A percentile compares a stretch with the other conserved stretches of the same genome.
These are phyloP conservation scores for Monochamus saltuarius DNA, from an alignment of 1,140 invertebrate species.

Conservation along the genomic window DNA sequence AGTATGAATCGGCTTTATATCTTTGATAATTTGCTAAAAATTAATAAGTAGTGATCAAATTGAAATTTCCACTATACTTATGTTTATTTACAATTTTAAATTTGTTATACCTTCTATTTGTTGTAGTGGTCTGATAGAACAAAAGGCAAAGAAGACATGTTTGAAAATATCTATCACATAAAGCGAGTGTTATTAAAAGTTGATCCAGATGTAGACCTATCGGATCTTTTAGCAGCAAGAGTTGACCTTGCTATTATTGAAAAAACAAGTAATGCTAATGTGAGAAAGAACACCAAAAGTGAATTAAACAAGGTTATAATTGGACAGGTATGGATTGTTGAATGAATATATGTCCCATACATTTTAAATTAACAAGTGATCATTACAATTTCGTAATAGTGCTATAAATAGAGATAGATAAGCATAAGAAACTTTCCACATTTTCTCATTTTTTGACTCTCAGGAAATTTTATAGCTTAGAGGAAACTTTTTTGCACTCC, in stretches of 20 bases:
- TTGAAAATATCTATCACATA: conserved; percentile 69
- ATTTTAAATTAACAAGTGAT: too few relatives aligned
- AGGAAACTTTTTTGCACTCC: too few relatives aligned
- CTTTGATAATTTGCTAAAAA: too few relatives aligned
- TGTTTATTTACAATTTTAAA: background rate
- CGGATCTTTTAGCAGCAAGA: conserved; percentile 78
- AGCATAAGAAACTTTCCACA: too few relatives aligned
- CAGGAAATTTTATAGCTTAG: too few relatives aligned
- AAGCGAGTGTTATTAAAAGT: conserved; percentile 65
- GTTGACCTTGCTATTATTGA: conserved; percentile 80
- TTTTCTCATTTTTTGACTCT: too few relatives aligned
- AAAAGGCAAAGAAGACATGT: conserved; percentile 70
- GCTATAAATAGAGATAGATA: too few relatives aligned
- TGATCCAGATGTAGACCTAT: conserved; percentile 66
- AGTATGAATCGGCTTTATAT: too few relatives aligned
- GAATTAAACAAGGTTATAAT: conserved; percentile 86
- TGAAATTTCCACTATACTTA: background rate
- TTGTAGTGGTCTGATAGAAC: conserved; percentile 83
- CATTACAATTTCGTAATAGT: too few relatives aligned
- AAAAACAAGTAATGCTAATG: conserved; percentile 81
- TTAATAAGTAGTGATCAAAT: too few relatives aligned
- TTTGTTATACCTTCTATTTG: background rate
- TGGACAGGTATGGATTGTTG: conserved; percentile 59
- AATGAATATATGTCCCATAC: too few relatives aligned
- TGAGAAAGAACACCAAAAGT: conserved; percentile 77